Evolutionary conservation across 2,888 invertebrate species (phyloP), one percentile per base, ranked within the genome.

Genomic region (Rhopalosiphum nymphaeae): DNA sequence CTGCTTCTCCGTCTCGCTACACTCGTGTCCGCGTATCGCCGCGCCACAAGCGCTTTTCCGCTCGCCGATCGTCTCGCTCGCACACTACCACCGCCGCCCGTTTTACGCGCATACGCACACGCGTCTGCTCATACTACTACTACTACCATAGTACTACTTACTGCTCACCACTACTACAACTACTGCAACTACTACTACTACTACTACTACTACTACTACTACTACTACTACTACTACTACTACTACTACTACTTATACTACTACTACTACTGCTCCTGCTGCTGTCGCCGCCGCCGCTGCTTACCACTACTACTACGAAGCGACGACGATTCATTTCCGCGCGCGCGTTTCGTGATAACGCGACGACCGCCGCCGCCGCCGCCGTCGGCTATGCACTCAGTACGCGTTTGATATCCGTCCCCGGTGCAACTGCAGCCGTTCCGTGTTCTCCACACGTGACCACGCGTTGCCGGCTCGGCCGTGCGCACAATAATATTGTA

Each of bases 381-480:
- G 16, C 78, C 5, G 21, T 11, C 36, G 61, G 78, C n/a, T 21
- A 78, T 49, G 84, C 36, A n/a, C 42, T 89, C 78, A 89, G 89
- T 93, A 93, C 89, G 84, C 89, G 88, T 93, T 21, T 36, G 92
- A 67, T 78, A 78, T 78, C 44, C 93, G 89, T 93, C 44, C 89
- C 53, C 53, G 93, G 87, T 89, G 78, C 89, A 42, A 56, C 78
- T n/a, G 61, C 49, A 53, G 53, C 67, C 89, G 88, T 88, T 87
- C 78, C 93, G 93, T 11, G 89, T 89, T 67, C 29, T 29, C n/a
- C 57, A 89, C 93, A 89, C 89, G 93, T 89, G 93, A 89, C 92
- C 92, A 88, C 92, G 88, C 87, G 92, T n/a, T 61, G 44, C 42
- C 85, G 85, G 49, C 29, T 42, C 56, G 26, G 42, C 56, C 56